These are phyloP conservation scores for Cordilura impudica DNA, from an alignment of 2,888 invertebrate species.

Conservation along the genomic window DNA sequence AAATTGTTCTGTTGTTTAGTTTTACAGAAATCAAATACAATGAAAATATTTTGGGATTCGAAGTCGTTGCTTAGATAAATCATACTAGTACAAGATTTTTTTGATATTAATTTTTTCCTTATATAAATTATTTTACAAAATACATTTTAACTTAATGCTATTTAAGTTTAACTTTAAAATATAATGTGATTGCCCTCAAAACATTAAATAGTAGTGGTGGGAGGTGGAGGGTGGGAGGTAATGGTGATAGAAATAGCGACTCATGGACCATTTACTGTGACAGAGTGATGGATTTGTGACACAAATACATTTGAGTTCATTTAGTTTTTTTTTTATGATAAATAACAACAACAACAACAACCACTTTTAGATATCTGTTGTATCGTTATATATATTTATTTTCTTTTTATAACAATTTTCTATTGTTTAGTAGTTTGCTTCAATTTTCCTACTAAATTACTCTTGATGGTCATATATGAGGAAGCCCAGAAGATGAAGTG, in stretches of 20 bases:
- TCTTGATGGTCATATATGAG: constrained; percentile 14
- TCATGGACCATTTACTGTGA: constrained; percentile 37
- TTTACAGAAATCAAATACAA: constrained; percentile 11
- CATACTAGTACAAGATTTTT: no score
- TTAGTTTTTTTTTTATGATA: background rate
- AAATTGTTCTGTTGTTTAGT: no score
- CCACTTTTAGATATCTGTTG: constrained; percentile 1
- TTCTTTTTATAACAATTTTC: constrained; percentile 47
- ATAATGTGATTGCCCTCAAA: background rate
- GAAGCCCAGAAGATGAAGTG: background rate
- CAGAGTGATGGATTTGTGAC: constrained; percentile 54
- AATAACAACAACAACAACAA: no score
- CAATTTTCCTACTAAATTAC: constrained; percentile 33
- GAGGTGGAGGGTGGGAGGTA: background rate
- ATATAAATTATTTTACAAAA: no score
- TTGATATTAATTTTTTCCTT: no score
- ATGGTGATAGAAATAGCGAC: background rate
- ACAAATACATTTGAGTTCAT: constrained; percentile 42
- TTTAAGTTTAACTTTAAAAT: background rate
- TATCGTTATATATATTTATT: background rate
- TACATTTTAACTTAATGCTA: background rate
- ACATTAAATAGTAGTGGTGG: background rate
- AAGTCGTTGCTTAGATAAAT: no score
- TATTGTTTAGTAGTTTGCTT: constrained; percentile 41
- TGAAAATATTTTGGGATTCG: no score